These are phyloP conservation scores for Microtus richardsoni DNA, from an alignment of 2,113 vertebrate species.

Conservation along the genomic window DNA sequence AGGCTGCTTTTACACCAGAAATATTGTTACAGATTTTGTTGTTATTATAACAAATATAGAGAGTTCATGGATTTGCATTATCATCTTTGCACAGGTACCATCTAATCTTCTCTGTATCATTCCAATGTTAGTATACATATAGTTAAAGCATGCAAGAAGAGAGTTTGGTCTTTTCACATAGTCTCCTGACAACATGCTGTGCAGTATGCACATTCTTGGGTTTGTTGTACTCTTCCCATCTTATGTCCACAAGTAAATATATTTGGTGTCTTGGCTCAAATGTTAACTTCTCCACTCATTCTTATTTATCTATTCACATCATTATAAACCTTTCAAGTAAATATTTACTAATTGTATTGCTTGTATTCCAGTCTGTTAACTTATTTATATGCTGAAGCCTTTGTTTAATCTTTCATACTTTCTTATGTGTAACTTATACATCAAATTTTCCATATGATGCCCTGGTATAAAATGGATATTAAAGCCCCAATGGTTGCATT, in stretches of 20 bases:
- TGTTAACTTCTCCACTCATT: neutral
- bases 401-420: neutral
- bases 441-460: neutral
- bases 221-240: neutral
- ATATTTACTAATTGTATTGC: neutral
- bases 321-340: neutral
- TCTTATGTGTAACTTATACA: neutral
- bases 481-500: neutral
- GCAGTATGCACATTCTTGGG: neutral
- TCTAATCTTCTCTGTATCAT: no score
- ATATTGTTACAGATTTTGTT: neutral
- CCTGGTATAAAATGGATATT: accelerated
- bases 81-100: neutral
- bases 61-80: neutral
- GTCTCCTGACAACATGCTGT: neutral
- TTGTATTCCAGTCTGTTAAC: neutral
- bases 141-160: neutral
- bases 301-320: neutral
- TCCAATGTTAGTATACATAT: no score
- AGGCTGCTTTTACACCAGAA: neutral
- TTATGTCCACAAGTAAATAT: neutral
- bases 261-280: neutral
- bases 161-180: neutral
- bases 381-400: neutral
- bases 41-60: neutral